Conservation (phyloP, 2,888 invertebrate genomes). For the Adelognathus sp. region DNA sequence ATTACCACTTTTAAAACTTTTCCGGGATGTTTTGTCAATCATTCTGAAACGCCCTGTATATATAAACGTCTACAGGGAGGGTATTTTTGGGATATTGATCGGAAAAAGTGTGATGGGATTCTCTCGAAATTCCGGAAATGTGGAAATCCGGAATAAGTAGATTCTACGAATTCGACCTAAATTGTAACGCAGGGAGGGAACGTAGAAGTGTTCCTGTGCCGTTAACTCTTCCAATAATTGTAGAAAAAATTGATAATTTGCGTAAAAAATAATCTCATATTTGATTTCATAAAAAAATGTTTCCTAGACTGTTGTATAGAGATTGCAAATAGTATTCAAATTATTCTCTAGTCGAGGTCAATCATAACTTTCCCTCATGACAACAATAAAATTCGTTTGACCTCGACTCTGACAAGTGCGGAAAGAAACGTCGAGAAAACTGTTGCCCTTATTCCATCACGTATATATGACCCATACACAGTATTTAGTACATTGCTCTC, state of each 20-base stretch:
- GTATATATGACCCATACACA: neutral
- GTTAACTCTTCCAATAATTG: neutral
- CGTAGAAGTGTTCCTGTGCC: too few relatives aligned
- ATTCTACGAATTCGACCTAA: too few relatives aligned
- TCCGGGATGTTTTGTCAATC: too few relatives aligned
- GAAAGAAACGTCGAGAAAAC: conserved; percentile 25
- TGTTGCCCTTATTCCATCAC: conserved; percentile 27
- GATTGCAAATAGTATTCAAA: neutral
- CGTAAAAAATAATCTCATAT: too few relatives aligned
- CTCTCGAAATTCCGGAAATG: too few relatives aligned
- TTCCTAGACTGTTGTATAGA: neutral
- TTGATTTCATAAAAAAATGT: neutral
- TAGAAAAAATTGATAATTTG: neutral
- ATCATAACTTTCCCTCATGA: conserved; percentile 5
- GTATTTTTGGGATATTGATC: too few relatives aligned
- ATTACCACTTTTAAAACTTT: too few relatives aligned
- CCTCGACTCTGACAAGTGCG: conserved; percentile 21
- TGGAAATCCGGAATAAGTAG: too few relatives aligned
- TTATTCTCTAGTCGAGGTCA: conserved; percentile 1
- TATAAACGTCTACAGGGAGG: too few relatives aligned
- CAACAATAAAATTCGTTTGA: neutral
- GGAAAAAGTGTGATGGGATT: too few relatives aligned
- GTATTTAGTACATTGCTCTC: conserved; percentile 12
- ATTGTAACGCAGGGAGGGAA: too few relatives aligned
- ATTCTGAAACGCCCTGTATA: too few relatives aligned